phyloP scores from a whole-genome alignment of 2,888 invertebrate genomes.

The Heteromyza rotundicornis region DNA sequence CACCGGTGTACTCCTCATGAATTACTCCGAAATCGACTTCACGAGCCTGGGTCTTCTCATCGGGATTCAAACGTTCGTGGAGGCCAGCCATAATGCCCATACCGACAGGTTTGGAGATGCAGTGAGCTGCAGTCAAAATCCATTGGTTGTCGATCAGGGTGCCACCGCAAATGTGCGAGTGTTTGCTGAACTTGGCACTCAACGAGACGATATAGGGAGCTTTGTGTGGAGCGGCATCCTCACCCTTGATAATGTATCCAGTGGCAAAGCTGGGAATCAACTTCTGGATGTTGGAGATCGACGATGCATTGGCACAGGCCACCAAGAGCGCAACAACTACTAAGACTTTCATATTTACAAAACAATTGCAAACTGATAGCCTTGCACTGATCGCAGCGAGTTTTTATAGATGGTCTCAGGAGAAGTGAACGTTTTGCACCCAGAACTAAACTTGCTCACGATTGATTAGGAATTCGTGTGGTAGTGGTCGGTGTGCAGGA shows the following conservation, averaged over 20 bases:
- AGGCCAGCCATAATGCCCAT: conserved; percentile 61
- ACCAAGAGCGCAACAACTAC: conserved; percentile 41
- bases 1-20: conserved; percentile 55
- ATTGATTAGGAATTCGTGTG: no score
- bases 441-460: no score
- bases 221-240: conserved; percentile 56
- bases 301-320: conserved; percentile 42
- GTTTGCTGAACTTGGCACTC: conserved; percentile 34
- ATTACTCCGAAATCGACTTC: conserved; percentile 47
- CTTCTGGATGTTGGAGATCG: conserved; percentile 36
- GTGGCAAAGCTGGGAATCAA: conserved; percentile 47
- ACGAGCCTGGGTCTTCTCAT: conserved; percentile 47
- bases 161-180: conserved; percentile 63
- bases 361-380: background rate
- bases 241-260: conserved; percentile 55
- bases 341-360: conserved; percentile 45
- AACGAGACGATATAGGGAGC: conserved; percentile 64
- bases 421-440: no score
- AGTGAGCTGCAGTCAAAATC: conserved; percentile 62
- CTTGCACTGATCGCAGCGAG: background rate
- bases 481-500: no score
- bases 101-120: conserved; percentile 45
- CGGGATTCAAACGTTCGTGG: conserved; percentile 46
- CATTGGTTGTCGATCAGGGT: conserved; percentile 58
- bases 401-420: no score